These are phyloP conservation scores for Dromas ardeola DNA, from an alignment of 2,113 vertebrate species.

Conservation along the genomic window DNA sequence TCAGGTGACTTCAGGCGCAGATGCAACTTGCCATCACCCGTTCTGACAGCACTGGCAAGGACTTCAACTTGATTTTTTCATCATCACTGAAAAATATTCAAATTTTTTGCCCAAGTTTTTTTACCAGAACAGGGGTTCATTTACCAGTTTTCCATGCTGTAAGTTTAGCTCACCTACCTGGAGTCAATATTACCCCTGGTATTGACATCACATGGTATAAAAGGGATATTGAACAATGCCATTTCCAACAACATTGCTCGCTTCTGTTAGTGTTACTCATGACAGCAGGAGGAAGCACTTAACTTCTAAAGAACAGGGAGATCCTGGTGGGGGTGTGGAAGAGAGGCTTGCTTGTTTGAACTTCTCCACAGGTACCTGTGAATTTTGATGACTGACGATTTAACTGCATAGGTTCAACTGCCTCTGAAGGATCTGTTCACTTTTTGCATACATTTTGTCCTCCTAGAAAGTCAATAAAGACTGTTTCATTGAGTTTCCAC, in stretches of 20 bases:
- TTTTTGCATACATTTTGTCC: neutral
- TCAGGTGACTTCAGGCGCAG: neutral
- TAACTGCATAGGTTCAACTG: neutral
- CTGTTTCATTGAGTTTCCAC: neutral
- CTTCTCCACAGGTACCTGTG: neutral
- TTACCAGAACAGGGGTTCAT: neutral
- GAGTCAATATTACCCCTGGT: neutral
- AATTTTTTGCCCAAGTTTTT: neutral
- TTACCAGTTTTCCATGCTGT: neutral
- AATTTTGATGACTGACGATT: neutral
- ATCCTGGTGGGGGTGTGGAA: neutral
- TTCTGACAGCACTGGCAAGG: neutral
- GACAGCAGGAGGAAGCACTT: fast-evolving
- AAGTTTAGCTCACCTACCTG: neutral
- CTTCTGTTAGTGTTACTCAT: neutral
- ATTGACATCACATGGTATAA: neutral
- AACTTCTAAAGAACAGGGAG: neutral
- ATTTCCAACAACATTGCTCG: neutral
- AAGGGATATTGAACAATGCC: neutral
- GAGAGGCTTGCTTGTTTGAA: neutral
- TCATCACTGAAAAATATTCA: neutral
- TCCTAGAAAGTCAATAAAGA: neutral
- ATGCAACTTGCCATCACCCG: neutral
- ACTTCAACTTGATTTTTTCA: neutral
- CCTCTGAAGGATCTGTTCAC: neutral